These are phyloP conservation scores for Glyphotaelius pellucidus DNA, from an alignment of 2,888 invertebrate genomes.

Conservation along the genomic window DNA sequence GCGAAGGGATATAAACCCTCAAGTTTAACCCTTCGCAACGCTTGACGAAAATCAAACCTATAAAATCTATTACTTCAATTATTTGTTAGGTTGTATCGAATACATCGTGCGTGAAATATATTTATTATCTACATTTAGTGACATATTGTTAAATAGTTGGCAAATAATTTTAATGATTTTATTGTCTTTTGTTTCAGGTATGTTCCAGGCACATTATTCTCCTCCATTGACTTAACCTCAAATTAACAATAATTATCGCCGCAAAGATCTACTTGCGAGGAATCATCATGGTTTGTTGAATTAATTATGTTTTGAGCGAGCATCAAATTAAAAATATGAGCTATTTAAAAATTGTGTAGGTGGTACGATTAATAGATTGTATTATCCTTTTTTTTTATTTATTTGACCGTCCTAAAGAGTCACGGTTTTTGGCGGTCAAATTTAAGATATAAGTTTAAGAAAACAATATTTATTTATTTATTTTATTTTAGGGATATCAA, in stretches of 20 bases:
- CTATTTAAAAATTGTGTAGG: too few relatives aligned
- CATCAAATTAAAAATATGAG: too few relatives aligned
- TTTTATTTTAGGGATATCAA: too few relatives aligned
- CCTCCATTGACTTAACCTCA: background rate
- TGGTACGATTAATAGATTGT: too few relatives aligned
- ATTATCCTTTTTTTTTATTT: too few relatives aligned
- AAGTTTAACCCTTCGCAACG: background rate
- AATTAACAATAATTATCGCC: background rate
- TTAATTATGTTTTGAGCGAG: background rate
- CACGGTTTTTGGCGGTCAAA: too few relatives aligned
- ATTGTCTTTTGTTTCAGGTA: background rate
- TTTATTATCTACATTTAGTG: too few relatives aligned
- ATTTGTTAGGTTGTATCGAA: background rate
- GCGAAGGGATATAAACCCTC: background rate
- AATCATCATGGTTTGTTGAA: background rate
- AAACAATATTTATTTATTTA: too few relatives aligned
- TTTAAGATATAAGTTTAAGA: too few relatives aligned
- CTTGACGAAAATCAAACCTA: background rate
- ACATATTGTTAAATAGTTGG: background rate
- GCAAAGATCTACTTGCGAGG: background rate
- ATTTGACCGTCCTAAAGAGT: too few relatives aligned
- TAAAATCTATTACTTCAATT: background rate
- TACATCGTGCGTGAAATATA: background rate
- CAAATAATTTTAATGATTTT: background rate
- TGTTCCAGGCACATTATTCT: background rate